These are phyloP conservation scores for Drosophila pruinosa DNA, from an alignment of 1,140 invertebrate species.

Conservation along the genomic window DNA sequence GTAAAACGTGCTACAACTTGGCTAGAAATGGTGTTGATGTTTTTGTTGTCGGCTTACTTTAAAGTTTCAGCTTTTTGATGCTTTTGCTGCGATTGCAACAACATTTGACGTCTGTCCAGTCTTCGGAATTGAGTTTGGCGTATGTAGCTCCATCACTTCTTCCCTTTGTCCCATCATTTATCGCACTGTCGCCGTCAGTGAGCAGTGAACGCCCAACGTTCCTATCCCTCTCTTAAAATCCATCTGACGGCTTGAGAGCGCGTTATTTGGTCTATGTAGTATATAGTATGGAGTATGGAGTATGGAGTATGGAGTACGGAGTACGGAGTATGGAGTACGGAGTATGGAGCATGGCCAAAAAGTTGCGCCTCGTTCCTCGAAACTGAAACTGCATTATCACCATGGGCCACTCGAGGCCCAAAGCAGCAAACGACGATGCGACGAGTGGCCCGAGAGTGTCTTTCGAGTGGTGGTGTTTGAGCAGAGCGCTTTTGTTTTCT, in stretches of 20 bases:
- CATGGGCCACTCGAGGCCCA: constrained; percentile 54
- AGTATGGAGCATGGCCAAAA: constrained; percentile 18
- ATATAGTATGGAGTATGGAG: not conserved
- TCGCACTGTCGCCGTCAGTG: not conserved
- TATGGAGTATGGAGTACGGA: not conserved
- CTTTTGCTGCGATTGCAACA: not conserved
- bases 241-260: constrained; percentile 27
- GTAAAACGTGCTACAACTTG: constrained; percentile 33
- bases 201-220: not conserved
- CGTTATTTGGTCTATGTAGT: constrained; percentile 42
- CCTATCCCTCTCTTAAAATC: not conserved
- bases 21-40: constrained; percentile 33
- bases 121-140: constrained; percentile 41
- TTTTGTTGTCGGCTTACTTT: constrained; percentile 63
- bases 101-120: constrained; percentile 18
- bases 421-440: constrained; percentile 16
- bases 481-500: constrained; percentile 66
- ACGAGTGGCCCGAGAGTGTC: constrained; percentile 73
- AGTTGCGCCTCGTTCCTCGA: constrained; percentile 33
- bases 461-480: constrained; percentile 70
- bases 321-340: not conserved
- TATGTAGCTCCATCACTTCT: constrained; percentile 37
- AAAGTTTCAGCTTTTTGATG: constrained; percentile 44
- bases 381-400: constrained; percentile 74
- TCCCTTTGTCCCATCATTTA: not conserved